phyloP scores from a whole-genome alignment of 2,888 invertebrate species.

The Tortricodes alternella region DNA sequence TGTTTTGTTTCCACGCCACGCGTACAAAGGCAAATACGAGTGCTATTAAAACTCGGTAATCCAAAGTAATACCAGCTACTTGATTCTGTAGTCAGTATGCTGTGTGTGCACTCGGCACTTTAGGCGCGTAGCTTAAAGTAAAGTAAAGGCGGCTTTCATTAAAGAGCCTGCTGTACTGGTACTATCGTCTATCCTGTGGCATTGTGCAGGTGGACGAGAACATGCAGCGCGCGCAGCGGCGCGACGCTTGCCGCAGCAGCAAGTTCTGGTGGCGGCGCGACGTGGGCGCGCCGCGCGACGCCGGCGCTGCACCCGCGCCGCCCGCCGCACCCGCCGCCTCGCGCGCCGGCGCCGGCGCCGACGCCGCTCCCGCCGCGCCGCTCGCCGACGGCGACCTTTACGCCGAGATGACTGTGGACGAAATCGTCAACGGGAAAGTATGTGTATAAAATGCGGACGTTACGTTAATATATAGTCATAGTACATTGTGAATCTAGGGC shows the following conservation, averaged over 20 bases:
- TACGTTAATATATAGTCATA: too few species aligned
- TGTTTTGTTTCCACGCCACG: too few species aligned
- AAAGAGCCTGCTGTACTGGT: too few species aligned
- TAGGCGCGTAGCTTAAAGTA: too few species aligned
- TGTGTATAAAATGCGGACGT: neutral
- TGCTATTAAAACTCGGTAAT: too few species aligned
- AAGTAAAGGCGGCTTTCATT: too few species aligned
- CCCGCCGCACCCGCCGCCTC: slow-evolving; percentile 53
- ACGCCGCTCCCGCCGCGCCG: slow-evolving; percentile 54
- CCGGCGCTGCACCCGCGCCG: slow-evolving; percentile 55
- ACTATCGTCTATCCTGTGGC: too few species aligned
- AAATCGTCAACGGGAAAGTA: slow-evolving; percentile 98
- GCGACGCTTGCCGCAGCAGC: slow-evolving; percentile 91
- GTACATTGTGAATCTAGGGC: too few species aligned
- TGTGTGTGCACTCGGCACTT: too few species aligned
- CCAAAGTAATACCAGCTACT: too few species aligned
- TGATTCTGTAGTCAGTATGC: too few species aligned
- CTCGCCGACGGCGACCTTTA: slow-evolving; percentile 34
- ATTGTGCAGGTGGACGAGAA: slow-evolving; percentile 93
- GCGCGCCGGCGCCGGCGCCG: slow-evolving; percentile 33
- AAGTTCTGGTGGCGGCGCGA: slow-evolving; percentile 96
- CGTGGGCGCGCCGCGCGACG: slow-evolving; percentile 74
- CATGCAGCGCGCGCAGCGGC: slow-evolving; percentile 96
- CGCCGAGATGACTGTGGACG: slow-evolving; percentile 92
- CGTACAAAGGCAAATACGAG: too few species aligned